Evolutionary conservation across 2,888 invertebrate species (phyloP), one percentile per base, ranked within the genome.

Genomic region (Aethes cnicana): DNA sequence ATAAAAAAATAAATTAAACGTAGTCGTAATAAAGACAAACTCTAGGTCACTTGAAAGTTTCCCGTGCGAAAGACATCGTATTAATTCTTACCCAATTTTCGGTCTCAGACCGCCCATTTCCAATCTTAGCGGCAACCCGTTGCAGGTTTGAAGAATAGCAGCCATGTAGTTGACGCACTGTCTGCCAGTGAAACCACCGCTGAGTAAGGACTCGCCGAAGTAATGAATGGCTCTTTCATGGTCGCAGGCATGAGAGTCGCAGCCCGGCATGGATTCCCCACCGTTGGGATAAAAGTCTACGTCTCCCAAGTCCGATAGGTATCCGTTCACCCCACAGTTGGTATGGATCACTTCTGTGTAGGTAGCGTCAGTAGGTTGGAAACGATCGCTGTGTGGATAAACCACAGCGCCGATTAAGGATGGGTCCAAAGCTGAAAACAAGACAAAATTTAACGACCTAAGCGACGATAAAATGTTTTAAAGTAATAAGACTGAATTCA

Each of bases 281-380:
- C 79, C 78, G 25, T 84, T 84, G 2, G 80, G 81, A 35, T 84
- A 84, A 50, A 84, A 82, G 53, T 84, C 84, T 0, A 78, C 77
- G 8, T 80, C 64, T 8, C 64, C 84, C 21, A 81, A 59, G 20
- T 72, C 72, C 3, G 61, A 72, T 1, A 80, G 53, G 36, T 74
- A 82, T 0, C 84, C 84, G 23, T 72, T 71, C 21, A 81, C 54
- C 2, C 78, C 81, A 17, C 72, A 74, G 57, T 82, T 84, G 0
- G 83, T 83, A 44, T 83, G 82, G 14, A 84, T 75, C 0, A 80
- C 84, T 70, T 84, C 83, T 2, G 82, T 80, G 57, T 81, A 83
- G 1, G 63, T 46, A 0, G 68, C 82, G 21, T 83, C 81, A n/a
- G 62, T 54, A 1, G 69, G 63, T 23, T 61, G 61, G 43, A 83